Conservation (phyloP, 53 echinoderm and acorn worm genomes). For the Astropecten irregularis region DNA sequence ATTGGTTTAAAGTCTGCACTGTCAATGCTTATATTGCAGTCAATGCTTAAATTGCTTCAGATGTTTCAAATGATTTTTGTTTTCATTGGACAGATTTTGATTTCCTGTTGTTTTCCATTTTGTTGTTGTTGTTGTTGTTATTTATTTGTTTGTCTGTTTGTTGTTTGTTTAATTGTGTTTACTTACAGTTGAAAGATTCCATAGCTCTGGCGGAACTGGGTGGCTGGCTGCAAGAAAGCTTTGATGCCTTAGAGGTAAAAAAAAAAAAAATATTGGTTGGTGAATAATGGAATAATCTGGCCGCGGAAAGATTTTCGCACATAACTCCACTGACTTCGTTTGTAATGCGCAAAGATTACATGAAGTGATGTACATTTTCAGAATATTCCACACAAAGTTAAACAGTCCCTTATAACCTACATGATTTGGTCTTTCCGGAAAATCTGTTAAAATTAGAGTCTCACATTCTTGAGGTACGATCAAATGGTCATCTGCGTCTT, state of each 20-base stretch:
- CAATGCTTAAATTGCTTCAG: background rate
- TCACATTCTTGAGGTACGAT: no score
- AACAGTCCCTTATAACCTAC: no score
- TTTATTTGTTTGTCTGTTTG: no score
- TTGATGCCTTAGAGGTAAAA: conserved; percentile 67
- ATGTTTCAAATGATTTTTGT: background rate
- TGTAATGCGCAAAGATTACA: background rate
- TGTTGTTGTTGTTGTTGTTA: no score
- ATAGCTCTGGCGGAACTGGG: conserved; percentile 69
- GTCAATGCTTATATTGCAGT: background rate
- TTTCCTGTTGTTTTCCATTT: no score
- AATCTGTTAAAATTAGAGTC: no score
- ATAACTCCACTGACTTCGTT: background rate
- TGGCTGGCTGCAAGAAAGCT: conserved; percentile 69
- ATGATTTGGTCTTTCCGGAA: no score
- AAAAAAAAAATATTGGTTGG: background rate
- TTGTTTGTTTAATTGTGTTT: no score
- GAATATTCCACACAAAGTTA: background rate
- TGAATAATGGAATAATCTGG: background rate
- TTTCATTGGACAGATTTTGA: background rate
- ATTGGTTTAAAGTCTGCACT: no score
- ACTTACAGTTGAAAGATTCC: conserved; percentile 72
- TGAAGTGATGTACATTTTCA: background rate
- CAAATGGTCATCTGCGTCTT: no score
- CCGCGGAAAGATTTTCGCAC: background rate